phyloP scores from a whole-genome alignment of 2,888 invertebrate genomes.

The Microplitis deprimator region DNA sequence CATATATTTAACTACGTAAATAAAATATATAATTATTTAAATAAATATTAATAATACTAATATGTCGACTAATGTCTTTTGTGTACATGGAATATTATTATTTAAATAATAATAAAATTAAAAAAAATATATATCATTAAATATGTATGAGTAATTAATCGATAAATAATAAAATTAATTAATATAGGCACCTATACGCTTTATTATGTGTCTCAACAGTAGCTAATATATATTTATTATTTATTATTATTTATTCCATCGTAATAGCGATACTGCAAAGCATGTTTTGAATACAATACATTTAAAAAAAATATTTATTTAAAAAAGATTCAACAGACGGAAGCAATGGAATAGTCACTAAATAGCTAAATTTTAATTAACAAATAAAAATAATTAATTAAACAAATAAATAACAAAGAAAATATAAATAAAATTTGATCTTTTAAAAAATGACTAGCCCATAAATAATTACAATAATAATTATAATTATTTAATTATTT shows the following conservation, averaged over 20 bases:
- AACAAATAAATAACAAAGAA: not conserved
- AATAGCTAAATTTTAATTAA: not conserved
- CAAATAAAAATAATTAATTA: not conserved
- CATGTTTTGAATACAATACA: not conserved
- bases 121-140: not conserved
- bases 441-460: not conserved
- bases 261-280: not conserved
- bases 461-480: not conserved
- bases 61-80: not conserved
- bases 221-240: not conserved
- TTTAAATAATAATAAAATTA: not conserved
- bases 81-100: not conserved
- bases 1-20: constrained; percentile 8
- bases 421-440: constrained; percentile 5
- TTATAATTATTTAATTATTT: constrained; percentile 8
- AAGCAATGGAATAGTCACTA: not conserved
- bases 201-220: not conserved
- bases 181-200: not conserved
- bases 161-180: not conserved
- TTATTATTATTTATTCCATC: not conserved
- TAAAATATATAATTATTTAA: constrained; percentile 22
- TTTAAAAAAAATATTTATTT: not conserved
- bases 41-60: constrained; percentile 26
- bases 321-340: not conserved
- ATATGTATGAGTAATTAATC: not conserved